A percentile compares a stretch with the other conserved stretches of the same genome.
phyloP scores from a whole-genome alignment of 1,140 invertebrate genomes.

The Drosophila neocordata region DNA sequence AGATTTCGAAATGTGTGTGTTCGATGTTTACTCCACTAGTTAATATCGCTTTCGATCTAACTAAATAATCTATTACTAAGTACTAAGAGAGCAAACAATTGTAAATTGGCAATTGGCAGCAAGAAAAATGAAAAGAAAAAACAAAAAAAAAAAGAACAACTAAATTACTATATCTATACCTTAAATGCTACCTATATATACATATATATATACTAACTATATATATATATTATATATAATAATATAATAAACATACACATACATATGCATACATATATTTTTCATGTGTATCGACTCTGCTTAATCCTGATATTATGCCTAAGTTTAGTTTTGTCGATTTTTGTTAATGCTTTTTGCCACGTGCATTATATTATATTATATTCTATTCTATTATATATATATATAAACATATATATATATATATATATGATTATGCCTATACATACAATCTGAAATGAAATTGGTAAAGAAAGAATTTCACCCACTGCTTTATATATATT shows the following conservation, averaged over 20 bases:
- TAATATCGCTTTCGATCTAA: constrained; percentile 68
- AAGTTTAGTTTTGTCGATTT: constrained; percentile 80
- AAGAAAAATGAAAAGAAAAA: constrained; percentile 35
- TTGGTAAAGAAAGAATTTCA: constrained; percentile 72
- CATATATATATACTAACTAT: constrained; percentile 35
- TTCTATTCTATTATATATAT: constrained; percentile 59
- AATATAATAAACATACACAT: constrained; percentile 48
- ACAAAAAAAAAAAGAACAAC: constrained; percentile 38
- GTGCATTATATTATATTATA: constrained; percentile 68
- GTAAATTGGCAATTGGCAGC: background rate
- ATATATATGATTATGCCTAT: constrained; percentile 49
- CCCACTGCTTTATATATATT: constrained; percentile 71
- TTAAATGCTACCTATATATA: constrained; percentile 69
- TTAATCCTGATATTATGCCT: constrained; percentile 79
- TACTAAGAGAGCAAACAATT: constrained; percentile 41
- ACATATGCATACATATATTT: constrained; percentile 62
- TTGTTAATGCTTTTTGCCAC: constrained; percentile 81
- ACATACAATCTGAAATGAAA: constrained; percentile 48
- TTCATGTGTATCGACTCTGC: constrained; percentile 70
- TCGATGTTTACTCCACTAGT: constrained; percentile 67
- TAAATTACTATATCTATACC: constrained; percentile 66
- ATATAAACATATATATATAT: constrained; percentile 20
- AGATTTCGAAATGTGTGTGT: constrained; percentile 60
- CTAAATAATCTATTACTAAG: constrained; percentile 28
- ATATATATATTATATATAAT: constrained; percentile 38